Percentiles rank a stretch among this genome's conserved stretches.
These are phyloP conservation scores for Dinoponera quadriceps DNA, from an alignment of 1,140 invertebrate genomes.

Conservation along the genomic window DNA sequence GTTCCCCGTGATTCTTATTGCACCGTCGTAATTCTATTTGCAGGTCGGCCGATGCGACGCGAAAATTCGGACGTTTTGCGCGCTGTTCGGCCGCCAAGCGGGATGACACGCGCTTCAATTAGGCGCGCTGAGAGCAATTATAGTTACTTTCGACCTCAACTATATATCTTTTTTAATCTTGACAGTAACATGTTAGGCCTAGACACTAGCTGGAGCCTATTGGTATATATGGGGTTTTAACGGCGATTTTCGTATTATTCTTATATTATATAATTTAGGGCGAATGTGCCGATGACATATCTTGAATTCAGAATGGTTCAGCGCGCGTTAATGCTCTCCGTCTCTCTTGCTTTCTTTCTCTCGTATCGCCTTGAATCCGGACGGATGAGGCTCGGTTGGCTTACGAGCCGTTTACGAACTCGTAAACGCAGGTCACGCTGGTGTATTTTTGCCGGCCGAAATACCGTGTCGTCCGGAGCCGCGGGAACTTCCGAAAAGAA, in stretches of 20 bases:
- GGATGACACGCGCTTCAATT: constrained; percentile 55
- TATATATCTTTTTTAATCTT: too few species aligned
- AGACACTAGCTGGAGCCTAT: too few species aligned
- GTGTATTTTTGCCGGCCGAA: constrained; percentile 6
- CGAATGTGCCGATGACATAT: constrained; percentile 21
- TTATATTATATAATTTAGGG: constrained; percentile 28
- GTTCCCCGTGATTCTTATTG: neutral
- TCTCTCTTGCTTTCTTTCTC: neutral
- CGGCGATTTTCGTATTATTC: neutral
- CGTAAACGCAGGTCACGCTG: neutral
- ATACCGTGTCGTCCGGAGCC: neutral
- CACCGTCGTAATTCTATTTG: constrained; percentile 59
- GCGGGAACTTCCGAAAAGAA: neutral
- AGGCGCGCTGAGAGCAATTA: neutral
- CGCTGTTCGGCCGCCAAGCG: neutral
- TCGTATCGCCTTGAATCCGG: too few species aligned
- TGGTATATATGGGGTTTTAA: constrained; percentile 27
- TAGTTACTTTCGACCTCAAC: too few species aligned
- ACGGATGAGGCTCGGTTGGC: too few species aligned
- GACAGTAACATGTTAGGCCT: too few species aligned
- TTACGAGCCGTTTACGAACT: neutral
- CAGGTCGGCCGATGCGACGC: neutral
- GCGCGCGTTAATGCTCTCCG: constrained; percentile 23
- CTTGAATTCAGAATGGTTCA: constrained; percentile 12
- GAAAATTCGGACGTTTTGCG: constrained; percentile 40